A percentile compares a stretch with the other conserved stretches of the same genome.
These are phyloP conservation scores for Nicator chloris DNA, from an alignment of 2,113 vertebrate genomes.

Conservation along the genomic window DNA sequence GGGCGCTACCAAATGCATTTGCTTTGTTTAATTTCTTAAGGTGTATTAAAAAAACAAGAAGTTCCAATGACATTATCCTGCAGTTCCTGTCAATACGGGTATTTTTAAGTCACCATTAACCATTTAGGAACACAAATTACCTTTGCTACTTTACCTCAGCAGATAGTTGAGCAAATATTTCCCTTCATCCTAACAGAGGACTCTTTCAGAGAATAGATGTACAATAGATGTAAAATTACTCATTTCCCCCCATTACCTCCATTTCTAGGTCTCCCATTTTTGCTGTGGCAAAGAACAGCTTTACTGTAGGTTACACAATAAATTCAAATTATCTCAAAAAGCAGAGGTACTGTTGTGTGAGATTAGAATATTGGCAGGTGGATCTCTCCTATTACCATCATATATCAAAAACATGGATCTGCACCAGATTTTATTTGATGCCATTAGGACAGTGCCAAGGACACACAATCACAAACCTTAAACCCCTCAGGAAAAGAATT, in stretches of 20 bases:
- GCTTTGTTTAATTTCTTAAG: slow-evolving; percentile 76
- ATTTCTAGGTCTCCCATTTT: not conserved
- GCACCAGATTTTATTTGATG: not conserved
- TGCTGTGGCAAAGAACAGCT: not conserved
- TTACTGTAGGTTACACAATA: not conserved
- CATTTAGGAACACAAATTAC: not conserved
- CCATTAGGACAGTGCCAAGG: not conserved
- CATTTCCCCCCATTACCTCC: not conserved
- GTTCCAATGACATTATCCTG: slow-evolving; percentile 54
- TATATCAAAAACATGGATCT: not conserved
- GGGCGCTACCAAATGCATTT: slow-evolving; percentile 54
- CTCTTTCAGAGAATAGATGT: not conserved
- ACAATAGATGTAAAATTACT: not conserved
- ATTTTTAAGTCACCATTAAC: slow-evolving; percentile 17
- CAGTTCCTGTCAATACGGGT: slow-evolving; percentile 5
- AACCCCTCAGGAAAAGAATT: not conserved
- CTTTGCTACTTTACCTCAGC: not conserved
- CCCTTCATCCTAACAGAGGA: not conserved
- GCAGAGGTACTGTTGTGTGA: not conserved
- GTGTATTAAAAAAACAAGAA: slow-evolving; percentile 54
- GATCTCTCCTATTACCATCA: not conserved
- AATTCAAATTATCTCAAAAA: not conserved
- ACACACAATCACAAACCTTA: not conserved
- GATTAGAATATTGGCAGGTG: not conserved
- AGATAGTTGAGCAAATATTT: not conserved